Percentiles rank a stretch among this genome's conserved stretches.
Conservation (phyloP, 2,888 invertebrate genomes). For the Metellina segmentata region DNA sequence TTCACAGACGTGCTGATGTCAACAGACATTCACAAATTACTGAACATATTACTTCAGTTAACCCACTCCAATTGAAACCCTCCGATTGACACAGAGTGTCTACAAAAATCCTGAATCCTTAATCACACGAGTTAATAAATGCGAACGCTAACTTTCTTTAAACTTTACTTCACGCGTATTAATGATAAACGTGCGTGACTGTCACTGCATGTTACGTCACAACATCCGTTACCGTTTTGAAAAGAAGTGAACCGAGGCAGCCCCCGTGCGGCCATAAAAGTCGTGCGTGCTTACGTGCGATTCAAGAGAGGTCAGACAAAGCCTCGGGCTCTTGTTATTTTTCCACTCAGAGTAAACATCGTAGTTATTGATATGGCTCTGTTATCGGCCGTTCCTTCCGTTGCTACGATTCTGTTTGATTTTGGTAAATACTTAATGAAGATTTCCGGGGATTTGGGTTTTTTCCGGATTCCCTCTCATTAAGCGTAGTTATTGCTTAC, state of each 20-base stretch:
- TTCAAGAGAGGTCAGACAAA: constrained; percentile 9
- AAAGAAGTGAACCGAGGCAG: neutral
- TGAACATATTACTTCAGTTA: too few relatives aligned
- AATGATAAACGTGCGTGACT: constrained; percentile 27
- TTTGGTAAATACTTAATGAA: constrained; percentile 16
- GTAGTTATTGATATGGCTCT: constrained; percentile 47
- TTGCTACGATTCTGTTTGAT: neutral
- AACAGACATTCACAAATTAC: too few relatives aligned
- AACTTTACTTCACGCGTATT: constrained; percentile 17
- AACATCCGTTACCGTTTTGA: neutral
- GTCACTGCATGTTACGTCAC: constrained; percentile 25
- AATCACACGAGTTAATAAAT: constrained; percentile 5
- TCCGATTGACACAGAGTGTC: too few relatives aligned
- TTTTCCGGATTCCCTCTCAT: neutral
- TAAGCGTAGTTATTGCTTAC: neutral
- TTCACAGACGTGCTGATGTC: too few relatives aligned
- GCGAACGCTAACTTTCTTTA: neutral
- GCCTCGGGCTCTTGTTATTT: neutral
- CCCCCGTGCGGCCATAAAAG: neutral
- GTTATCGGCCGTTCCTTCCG: constrained; percentile 1
- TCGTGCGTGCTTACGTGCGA: constrained; percentile 32
- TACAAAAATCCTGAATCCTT: constrained; percentile 5
- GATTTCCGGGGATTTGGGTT: constrained; percentile 3
- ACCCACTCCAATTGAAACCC: too few relatives aligned
- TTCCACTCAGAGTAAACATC: constrained; percentile 31